Evolutionary conservation across 2,113 vertebrate genomes (phyloP).

Genomic region (Hippotragus niger): DNA sequence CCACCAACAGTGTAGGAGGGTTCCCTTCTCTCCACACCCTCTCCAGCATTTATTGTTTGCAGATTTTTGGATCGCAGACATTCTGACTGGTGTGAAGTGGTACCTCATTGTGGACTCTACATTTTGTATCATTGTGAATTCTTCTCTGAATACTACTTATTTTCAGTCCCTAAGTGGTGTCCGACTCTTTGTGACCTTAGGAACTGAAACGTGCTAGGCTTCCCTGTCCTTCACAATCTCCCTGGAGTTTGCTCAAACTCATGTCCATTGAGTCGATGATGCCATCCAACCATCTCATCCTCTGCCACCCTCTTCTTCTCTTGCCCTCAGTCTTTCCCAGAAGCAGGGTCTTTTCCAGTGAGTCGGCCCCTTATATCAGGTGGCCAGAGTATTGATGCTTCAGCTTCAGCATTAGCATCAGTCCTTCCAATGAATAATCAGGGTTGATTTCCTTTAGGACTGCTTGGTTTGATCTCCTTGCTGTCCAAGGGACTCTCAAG

Average conservation of each 20-base stretch:
- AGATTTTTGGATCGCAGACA: too few species aligned
- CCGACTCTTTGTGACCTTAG: background rate
- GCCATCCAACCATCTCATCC: background rate
- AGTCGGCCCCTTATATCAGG: background rate
- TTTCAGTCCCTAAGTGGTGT: background rate
- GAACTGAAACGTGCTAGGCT: background rate
- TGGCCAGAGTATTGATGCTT: background rate
- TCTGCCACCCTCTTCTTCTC: background rate
- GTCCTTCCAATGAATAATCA: background rate
- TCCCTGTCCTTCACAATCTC: background rate
- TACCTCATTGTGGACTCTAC: background rate
- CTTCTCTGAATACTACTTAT: background rate
- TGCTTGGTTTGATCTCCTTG: background rate
- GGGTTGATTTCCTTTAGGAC: background rate
- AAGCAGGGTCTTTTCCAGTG: background rate
- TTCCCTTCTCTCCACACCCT: too few species aligned
- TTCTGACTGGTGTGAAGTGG: too few species aligned
- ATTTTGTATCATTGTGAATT: background rate
- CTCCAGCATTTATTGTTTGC: too few species aligned
- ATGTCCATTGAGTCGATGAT: background rate
- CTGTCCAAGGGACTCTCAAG: background rate
- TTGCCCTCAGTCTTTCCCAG: background rate
- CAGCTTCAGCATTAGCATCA: background rate
- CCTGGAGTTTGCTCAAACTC: background rate
- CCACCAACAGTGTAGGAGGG: too few species aligned